These are phyloP conservation scores for Psettodes erumei DNA, from an alignment of 2,113 vertebrate species.

Conservation along the genomic window DNA sequence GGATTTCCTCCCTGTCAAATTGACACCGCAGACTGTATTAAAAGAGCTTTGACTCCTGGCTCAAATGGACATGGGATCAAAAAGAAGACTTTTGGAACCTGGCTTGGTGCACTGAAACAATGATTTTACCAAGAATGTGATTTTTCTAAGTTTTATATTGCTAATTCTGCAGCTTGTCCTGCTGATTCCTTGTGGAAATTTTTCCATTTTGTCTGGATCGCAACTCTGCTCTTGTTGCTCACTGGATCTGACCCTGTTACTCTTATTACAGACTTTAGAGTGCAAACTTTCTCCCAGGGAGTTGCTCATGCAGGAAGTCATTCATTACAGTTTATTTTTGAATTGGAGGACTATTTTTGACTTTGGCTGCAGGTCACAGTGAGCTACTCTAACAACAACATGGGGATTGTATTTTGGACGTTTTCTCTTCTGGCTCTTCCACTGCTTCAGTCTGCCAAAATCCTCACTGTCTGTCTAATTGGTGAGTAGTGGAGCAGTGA, in stretches of 20 bases:
- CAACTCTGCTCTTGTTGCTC: background rate
- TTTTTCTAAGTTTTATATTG: background rate
- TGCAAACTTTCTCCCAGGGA: background rate
- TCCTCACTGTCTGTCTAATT: conserved; percentile 71
- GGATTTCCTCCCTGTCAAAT: background rate
- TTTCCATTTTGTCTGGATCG: conserved; percentile 1
- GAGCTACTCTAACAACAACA: conserved; percentile 38
- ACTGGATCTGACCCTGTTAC: conserved; percentile 14
- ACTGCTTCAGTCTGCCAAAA: conserved; percentile 71
- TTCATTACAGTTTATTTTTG: conserved; percentile 33
- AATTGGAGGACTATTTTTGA: conserved; percentile 29
- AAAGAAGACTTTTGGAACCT: conserved; percentile 15
- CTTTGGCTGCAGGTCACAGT: conserved; percentile 26
- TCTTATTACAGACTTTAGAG: background rate
- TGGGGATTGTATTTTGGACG: conserved; percentile 58
- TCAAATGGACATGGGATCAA: background rate
- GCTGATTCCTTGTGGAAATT: background rate
- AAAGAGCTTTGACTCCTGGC: background rate
- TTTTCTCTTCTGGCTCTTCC: conserved; percentile 67
- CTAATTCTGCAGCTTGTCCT: background rate
- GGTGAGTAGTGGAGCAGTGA: conserved; percentile 65
- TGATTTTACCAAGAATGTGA: background rate
- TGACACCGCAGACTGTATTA: background rate
- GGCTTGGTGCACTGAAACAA: background rate
- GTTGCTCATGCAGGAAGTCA: background rate